A percentile compares a stretch with the other conserved stretches of the same genome.
Conservation (phyloP, 2,888 invertebrate species). For the Lepidocyrtinus sp. region DNA sequence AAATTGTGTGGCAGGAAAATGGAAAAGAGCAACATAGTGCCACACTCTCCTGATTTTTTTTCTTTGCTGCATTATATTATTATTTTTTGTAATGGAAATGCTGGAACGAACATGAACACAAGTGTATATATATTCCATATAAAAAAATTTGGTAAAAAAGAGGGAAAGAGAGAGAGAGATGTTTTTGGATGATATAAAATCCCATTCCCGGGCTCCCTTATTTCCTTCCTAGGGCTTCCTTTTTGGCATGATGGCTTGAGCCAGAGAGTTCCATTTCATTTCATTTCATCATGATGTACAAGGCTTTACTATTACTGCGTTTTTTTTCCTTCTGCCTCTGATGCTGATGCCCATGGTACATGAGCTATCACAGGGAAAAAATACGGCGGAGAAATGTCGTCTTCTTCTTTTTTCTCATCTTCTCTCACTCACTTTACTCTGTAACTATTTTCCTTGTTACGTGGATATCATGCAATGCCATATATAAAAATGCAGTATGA, state of each 20-base stretch:
- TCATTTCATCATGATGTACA: slow-evolving; percentile 62
- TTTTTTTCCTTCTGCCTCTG: slow-evolving; percentile 46
- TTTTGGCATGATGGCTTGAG: slow-evolving; percentile 42
- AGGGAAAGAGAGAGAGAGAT: slow-evolving; percentile 54
- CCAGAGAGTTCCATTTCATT: slow-evolving; percentile 58
- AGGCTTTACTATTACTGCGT: slow-evolving; percentile 60
- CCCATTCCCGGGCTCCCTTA: slow-evolving; percentile 60
- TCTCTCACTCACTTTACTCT: slow-evolving; percentile 39
- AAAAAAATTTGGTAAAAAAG: not conserved
- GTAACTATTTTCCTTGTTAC: slow-evolving; percentile 22
- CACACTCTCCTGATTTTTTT: not conserved
- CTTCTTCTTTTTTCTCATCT: slow-evolving; percentile 47
- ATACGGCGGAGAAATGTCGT: slow-evolving; percentile 60
- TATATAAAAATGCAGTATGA: slow-evolving; percentile 27
- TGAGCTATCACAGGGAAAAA: slow-evolving; percentile 54
- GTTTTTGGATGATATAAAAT: slow-evolving; percentile 61
- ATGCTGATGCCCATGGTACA: slow-evolving; percentile 54
- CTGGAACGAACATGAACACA: slow-evolving; percentile 33
- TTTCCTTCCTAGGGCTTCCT: slow-evolving; percentile 59
- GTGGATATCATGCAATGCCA: slow-evolving; percentile 12
- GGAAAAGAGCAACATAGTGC: not conserved
- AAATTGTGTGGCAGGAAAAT: not conserved
- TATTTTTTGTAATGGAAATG: slow-evolving; percentile 7
- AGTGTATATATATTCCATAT: slow-evolving; percentile 37
- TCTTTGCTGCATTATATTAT: not conserved